Evolutionary conservation across 2,113 vertebrate species (phyloP).

Genomic region (Spheniscus mendiculus): DNA sequence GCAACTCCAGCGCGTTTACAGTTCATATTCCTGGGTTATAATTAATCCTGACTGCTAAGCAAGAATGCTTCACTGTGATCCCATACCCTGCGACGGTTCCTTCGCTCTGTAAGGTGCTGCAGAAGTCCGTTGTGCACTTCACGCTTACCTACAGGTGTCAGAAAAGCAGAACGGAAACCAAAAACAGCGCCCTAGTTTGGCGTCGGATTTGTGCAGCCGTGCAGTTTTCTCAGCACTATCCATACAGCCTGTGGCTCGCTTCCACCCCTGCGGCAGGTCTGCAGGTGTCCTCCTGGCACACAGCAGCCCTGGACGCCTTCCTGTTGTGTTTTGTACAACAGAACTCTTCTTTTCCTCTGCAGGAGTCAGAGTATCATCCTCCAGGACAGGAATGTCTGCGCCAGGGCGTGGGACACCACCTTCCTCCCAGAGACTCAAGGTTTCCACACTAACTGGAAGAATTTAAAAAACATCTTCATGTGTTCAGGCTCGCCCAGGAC

Average conservation of each 20-base stretch:
- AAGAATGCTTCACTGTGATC: background rate
- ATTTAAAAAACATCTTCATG: background rate
- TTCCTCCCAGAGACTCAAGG: background rate
- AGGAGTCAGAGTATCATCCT: background rate
- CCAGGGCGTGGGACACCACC: background rate
- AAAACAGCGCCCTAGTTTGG: background rate
- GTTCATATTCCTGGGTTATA: background rate
- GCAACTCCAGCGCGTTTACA: background rate
- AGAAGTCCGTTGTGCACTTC: background rate
- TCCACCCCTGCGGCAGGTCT: constrained; percentile 60
- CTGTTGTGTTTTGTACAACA: background rate
- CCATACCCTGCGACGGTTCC: background rate
- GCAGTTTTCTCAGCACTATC: background rate
- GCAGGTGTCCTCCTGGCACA: constrained; percentile 49
- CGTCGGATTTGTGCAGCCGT: background rate
- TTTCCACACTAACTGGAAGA: background rate
- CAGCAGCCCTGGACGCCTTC: background rate
- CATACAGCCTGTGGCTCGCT: constrained; percentile 25
- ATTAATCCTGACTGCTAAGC: background rate
- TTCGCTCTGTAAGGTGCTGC: background rate
- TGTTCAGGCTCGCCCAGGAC: background rate
- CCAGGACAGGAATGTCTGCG: background rate
- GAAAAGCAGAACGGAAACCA: background rate
- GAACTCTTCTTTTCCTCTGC: constrained; percentile 18
- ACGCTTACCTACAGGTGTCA: constrained; percentile 36